Evolutionary conservation across 2,113 vertebrate genomes (phyloP).

Genomic region (Phycodurus eques): DNA sequence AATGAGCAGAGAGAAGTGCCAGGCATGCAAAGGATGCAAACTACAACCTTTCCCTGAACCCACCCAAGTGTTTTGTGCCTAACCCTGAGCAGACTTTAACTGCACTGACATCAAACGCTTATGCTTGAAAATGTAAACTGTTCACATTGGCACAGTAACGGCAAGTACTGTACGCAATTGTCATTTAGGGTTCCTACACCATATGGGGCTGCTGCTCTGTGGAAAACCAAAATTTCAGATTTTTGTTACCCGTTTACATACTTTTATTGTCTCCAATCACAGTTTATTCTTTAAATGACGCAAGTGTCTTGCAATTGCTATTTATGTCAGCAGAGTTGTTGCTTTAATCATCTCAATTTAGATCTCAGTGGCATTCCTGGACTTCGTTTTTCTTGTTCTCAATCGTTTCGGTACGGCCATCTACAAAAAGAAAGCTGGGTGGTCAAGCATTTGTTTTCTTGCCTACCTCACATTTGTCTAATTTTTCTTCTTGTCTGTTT

Average conservation of each 20-base stretch:
- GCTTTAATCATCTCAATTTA: neutral
- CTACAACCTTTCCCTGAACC: neutral
- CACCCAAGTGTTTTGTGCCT: neutral
- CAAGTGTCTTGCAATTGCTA: neutral
- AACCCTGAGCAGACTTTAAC: slow-evolving; percentile 4
- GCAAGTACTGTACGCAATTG: neutral
- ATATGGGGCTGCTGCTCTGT: neutral
- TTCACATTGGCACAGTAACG: neutral
- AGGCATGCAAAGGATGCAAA: neutral
- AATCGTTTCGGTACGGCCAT: slow-evolving; percentile 28
- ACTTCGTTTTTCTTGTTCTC: neutral
- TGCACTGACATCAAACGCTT: neutral
- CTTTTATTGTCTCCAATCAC: neutral
- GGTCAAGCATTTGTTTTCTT: slow-evolving; percentile 51
- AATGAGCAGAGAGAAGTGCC: neutral
- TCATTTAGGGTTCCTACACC: neutral
- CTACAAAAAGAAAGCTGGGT: slow-evolving; percentile 24
- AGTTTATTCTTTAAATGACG: neutral
- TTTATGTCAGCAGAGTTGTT: neutral
- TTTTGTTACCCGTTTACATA: neutral
- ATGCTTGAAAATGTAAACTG: neutral
- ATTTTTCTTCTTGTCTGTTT: slow-evolving; percentile 26
- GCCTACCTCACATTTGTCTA: slow-evolving; percentile 68
- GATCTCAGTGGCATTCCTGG: neutral
- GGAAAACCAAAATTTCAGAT: neutral